A percentile compares a stretch with the other conserved stretches of the same genome.
Evolutionary conservation across 2,888 invertebrate species (phyloP).

Genomic region (Sinohyriopsis cumingii): DNA sequence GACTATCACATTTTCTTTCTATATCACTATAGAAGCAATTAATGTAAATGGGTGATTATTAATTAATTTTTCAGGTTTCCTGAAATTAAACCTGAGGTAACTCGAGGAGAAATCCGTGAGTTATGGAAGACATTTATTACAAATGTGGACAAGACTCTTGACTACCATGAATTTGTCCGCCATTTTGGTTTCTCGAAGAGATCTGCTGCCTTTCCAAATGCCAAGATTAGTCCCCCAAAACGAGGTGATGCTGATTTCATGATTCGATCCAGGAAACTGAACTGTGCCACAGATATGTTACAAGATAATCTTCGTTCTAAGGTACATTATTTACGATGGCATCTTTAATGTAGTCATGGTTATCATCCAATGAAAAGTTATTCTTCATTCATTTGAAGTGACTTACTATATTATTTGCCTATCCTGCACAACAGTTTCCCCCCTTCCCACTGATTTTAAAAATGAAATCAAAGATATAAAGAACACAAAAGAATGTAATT

Average conservation of each 20-base stretch:
- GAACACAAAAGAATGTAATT: too few relatives aligned
- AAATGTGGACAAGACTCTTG: constrained; percentile 68
- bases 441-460: too few relatives aligned
- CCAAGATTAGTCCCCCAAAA: constrained; percentile 68
- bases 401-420: not conserved
- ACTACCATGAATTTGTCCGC: constrained; percentile 69
- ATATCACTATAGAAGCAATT: too few relatives aligned
- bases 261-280: constrained; percentile 69
- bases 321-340: constrained; percentile 41
- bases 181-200: constrained; percentile 70
- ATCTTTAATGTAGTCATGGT: not conserved
- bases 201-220: constrained; percentile 71
- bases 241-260: constrained; percentile 70
- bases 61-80: constrained; percentile 38
- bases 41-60: too few relatives aligned
- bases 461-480: too few relatives aligned
- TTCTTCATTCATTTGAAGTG: not conserved
- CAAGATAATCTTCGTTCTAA: constrained; percentile 69
- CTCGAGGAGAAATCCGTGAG: constrained; percentile 68
- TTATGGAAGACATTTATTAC: constrained; percentile 71
- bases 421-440: too few relatives aligned
- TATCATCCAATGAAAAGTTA: not conserved
- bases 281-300: constrained; percentile 70
- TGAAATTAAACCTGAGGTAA: constrained; percentile 64
- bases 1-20: too few relatives aligned